Percentiles rank a stretch among this genome's conserved stretches.
Evolutionary conservation across 2,797 vertebrate species (phyloP).

Genomic region (Rhadinocentrus ornatus): DNA sequence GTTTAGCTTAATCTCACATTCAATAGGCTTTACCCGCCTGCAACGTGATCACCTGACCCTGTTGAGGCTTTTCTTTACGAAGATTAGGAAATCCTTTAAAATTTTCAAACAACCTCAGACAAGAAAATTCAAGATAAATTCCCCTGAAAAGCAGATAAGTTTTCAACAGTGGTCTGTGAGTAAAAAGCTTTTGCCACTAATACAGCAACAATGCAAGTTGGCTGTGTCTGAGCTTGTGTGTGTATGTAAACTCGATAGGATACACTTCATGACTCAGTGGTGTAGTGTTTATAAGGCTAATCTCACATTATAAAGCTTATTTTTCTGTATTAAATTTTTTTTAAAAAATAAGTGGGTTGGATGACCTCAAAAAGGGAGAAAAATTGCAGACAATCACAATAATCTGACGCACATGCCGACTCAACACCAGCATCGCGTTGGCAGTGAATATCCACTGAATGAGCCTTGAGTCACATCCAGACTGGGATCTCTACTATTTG

Average conservation of each 20-base stretch:
- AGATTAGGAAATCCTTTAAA: slow-evolving; percentile 22
- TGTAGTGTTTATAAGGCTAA: slow-evolving; percentile 21
- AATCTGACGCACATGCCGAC: slow-evolving; percentile 19
- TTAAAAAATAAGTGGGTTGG: slow-evolving; percentile 23
- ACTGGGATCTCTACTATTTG: background rate
- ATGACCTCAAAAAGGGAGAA: slow-evolving; percentile 19
- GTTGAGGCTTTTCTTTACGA: slow-evolving; percentile 13
- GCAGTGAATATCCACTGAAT: slow-evolving; percentile 11
- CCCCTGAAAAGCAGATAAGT: background rate
- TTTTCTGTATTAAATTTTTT: slow-evolving; percentile 10
- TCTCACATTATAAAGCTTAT: slow-evolving; percentile 17
- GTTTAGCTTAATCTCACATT: slow-evolving; percentile 35
- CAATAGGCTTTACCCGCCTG: slow-evolving; percentile 10
- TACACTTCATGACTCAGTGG: slow-evolving; percentile 35
- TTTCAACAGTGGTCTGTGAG: background rate
- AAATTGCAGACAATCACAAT: background rate
- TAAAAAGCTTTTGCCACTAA: slow-evolving; percentile 4
- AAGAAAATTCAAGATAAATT: slow-evolving; percentile 23
- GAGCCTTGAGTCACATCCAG: slow-evolving; percentile 53
- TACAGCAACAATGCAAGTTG: slow-evolving; percentile 6
- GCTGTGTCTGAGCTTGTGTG: slow-evolving; percentile 3
- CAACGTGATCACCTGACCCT: slow-evolving; percentile 7
- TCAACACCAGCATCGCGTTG: slow-evolving; percentile 1
- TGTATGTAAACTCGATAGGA: slow-evolving; percentile 12
- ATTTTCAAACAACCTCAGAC: slow-evolving; percentile 3